Base-by-base conservation (phyloP, 2,113 vertebrate species). In the Piprites chloris region DNA sequence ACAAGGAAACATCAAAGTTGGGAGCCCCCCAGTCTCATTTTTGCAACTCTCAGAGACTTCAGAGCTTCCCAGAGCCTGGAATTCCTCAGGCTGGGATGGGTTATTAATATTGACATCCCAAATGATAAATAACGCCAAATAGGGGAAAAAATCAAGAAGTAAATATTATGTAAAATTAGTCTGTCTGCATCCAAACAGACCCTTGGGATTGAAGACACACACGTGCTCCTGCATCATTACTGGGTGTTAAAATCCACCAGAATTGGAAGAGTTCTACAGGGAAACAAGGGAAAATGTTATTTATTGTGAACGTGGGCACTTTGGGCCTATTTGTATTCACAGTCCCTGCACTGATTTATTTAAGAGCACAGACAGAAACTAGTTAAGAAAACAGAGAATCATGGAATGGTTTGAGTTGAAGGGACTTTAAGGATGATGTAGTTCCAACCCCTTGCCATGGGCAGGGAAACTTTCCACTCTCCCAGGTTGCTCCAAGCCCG, bases 381-480 rank as follows among this genome's bases (percentile, higher is more conserved):
- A 22, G 11, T 19, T 53, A 82, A 85, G 37, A 77, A 78, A 59
- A 5, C 23, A 13, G 6, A 76, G 9, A 63, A 71, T 24, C 27
- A 22, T 44, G 33, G 41, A 71, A 62, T 24, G 9, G 8, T 50
- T 73, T 65, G 50, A 32, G 26, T 30, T 44, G 49, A 49, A 72
- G 6, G 5, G 49, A 79, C 33, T 4, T 41, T 26, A 3, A 55
- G 32, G 3, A 42, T 44, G 4, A 66, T 7, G 4, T 1, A 0
- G 0, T 66, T 50, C 32, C 42, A 73, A 0, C 2, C 2, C 2
- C 20, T 6, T 35, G 21, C 35, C 30, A 22, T 27, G 32, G 9
- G 4, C 42, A 65, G 35, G 22, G 35, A n/a, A 24, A 17, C 6
- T 2, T 63, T 9, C 20, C n/a, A 35, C 30, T 6, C 4, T 1